These are phyloP conservation scores for Cebidichthys violaceus DNA, from an alignment of 2,113 vertebrate genomes.

Conservation along the genomic window DNA sequence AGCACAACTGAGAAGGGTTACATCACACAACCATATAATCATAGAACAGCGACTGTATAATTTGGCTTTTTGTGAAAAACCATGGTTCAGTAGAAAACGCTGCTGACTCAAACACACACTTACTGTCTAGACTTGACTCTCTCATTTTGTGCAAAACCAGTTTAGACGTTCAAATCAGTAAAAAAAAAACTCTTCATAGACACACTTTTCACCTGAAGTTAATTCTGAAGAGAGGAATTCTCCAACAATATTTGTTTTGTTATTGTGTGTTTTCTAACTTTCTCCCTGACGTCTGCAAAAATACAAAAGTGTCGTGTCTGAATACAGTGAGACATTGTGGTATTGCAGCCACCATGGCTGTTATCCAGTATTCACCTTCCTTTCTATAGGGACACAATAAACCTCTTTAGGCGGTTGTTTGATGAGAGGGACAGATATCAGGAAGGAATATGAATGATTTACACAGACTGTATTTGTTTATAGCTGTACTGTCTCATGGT, in stretches of 20 bases:
- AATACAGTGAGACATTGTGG: neutral
- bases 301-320: neutral
- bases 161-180: neutral
- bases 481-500: neutral
- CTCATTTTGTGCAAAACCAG: neutral
- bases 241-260: neutral
- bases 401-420: neutral
- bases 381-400: neutral
- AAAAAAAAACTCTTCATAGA: neutral
- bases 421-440: neutral
- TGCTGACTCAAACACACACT: neutral
- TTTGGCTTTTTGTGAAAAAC: conserved; percentile 7
- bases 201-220: neutral
- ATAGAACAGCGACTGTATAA: neutral
- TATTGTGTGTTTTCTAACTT: neutral
- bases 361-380: neutral
- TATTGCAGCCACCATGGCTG: neutral
- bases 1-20: neutral
- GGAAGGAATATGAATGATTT: neutral
- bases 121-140: neutral
- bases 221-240: neutral
- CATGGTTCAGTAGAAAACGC: neutral
- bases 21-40: conserved; percentile 13
- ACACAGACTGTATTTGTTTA: neutral
- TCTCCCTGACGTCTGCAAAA: neutral